Conservation (phyloP, 37 sponge, comb jelly and placozoan genomes). For the Agelas oroides region DNA sequence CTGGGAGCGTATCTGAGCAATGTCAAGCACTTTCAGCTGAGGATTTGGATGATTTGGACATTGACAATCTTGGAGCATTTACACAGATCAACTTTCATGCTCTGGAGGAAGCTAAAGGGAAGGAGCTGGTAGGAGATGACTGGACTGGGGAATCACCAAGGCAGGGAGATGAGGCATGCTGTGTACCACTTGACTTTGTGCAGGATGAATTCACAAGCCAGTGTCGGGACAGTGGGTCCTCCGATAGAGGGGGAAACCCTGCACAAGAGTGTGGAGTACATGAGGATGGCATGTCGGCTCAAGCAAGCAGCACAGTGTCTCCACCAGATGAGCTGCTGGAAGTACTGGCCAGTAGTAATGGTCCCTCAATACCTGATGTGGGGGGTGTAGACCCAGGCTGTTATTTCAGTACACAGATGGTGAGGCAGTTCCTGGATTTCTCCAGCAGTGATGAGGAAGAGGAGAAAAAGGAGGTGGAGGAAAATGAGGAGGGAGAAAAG, state of each 20-base stretch:
- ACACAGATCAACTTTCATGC: conserved; percentile 29
- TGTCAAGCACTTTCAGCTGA: too few relatives aligned
- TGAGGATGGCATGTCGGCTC: too few relatives aligned
- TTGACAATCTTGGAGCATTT: conserved; percentile 23
- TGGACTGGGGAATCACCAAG: too few relatives aligned
- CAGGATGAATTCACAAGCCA: too few relatives aligned
- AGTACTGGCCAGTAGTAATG: too few relatives aligned
- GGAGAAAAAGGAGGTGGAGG: neutral
- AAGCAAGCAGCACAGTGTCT: too few relatives aligned
- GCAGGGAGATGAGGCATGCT: too few relatives aligned
- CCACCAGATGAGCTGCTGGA: too few relatives aligned
- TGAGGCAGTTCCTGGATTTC: conserved; percentile 56
- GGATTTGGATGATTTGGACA: conserved; percentile 11
- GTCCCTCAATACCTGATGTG: neutral
- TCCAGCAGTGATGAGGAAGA: conserved; percentile 29
- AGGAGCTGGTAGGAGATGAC: too few relatives aligned
- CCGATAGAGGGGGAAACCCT: neutral
- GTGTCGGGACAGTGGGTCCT: neutral
- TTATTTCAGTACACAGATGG: conserved; percentile 53
- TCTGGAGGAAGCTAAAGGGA: neutral
- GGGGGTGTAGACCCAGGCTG: neutral
- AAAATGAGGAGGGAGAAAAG: neutral
- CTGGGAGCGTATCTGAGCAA: too few relatives aligned
- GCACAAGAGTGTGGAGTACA: neutral
- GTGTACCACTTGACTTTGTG: too few relatives aligned